Base-by-base conservation (phyloP, 2,113 vertebrate species). In the Tonatia bakeri region DNA sequence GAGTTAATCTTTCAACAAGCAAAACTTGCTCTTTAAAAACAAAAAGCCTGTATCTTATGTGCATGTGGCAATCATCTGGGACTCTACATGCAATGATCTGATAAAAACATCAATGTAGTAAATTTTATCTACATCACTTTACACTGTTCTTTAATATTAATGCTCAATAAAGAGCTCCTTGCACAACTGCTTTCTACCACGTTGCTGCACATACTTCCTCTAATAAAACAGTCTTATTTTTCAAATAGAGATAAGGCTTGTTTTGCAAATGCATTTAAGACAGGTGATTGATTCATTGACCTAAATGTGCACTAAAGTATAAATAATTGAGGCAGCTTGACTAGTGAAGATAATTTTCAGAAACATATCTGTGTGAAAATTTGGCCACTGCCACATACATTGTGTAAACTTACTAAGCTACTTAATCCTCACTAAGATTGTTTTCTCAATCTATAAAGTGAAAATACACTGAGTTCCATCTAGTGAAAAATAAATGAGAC, bases 231-330 rank as follows among this genome's bases (percentile, higher is more conserved):
- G 43, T 50, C 31, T 85, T 77, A 45, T 76, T 93, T 97, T 94
- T 88, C 33, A 69, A 83, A 65, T 50, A 75, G 11, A 79, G 24
- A 9, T 54, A 88, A 77, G 20, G 1, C 31, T 77, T 59, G 17
- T 76, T 96, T 95, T 87, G 17, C 54, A 96, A 88, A 82, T 77
- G 15, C 38, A 81, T n/a, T 81, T 94, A 79, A 96, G 67, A 87
- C 20, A 36, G 47, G 3, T 4, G 8, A 33, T 92, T 67, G 8
- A 33, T 90, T 67, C 38, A 61, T 15, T 95, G n/a, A 69, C 82
- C 92, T 92, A 79, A 88, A 56, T 47, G 91, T 9, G 81, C 22
- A 72, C n/a, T 73, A 45, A 70, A 52, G 0, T 91, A 15, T 88
- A 94, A 88, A 54, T 95, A 79, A 81, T 65, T 75, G 64, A 94